phyloP scores from a whole-genome alignment of 2,113 vertebrate species.

The Acrocephalus kingi region DNA sequence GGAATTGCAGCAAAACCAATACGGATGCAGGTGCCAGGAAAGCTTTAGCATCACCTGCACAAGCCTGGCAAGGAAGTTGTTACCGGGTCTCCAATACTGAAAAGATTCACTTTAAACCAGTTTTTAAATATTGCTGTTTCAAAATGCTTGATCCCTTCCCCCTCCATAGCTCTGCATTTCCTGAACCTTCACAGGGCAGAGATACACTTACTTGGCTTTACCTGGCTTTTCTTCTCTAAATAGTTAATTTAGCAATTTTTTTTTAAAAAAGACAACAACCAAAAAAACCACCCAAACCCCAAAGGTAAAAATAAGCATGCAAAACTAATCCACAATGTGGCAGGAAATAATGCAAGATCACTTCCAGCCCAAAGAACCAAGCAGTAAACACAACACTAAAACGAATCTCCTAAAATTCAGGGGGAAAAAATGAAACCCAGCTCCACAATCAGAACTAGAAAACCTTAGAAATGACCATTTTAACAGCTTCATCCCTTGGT shows the following conservation, averaged over 20 bases:
- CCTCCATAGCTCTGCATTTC: not conserved
- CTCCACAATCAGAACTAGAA: not conserved
- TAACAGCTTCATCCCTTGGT: fast-evolving
- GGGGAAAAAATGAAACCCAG: too few relatives aligned
- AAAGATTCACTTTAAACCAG: not conserved
- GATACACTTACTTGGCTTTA: not conserved
- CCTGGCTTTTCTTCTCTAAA: not conserved
- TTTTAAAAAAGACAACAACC: not conserved
- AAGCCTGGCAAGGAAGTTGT: not conserved
- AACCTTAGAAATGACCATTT: not conserved
- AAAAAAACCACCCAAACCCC: not conserved
- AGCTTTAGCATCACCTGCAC: not conserved
- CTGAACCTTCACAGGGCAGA: not conserved
- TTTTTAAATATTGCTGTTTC: not conserved
- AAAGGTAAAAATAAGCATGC: not conserved
- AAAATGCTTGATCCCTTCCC: not conserved
- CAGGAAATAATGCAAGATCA: not conserved
- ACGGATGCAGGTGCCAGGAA: not conserved
- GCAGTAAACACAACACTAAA: not conserved
- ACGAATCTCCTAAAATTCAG: not conserved
- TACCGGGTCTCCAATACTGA: not conserved
- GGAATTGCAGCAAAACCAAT: not conserved
- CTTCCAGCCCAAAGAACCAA: not conserved
- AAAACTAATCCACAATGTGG: not conserved
- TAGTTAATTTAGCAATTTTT: not conserved